Percentiles rank a stretch among this genome's conserved stretches.
Evolutionary conservation across 2,113 vertebrate genomes (phyloP).

Genomic region (Cephalopterus ornatus): DNA sequence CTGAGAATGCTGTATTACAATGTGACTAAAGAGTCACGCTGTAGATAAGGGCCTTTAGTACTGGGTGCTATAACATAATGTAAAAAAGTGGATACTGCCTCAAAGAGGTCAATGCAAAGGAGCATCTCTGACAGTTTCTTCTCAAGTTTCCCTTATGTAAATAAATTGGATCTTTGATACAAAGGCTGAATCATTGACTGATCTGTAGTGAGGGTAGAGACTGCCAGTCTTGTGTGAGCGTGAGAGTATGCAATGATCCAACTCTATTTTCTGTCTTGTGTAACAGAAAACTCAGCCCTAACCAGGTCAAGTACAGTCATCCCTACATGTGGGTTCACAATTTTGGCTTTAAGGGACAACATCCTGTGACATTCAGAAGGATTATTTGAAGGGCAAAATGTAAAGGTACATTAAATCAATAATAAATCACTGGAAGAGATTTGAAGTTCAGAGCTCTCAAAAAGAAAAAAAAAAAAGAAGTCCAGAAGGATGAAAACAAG

Average conservation of each 20-base stretch:
- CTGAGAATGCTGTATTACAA: background rate
- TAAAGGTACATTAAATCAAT: slow-evolving; percentile 35
- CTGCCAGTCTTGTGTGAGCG: background rate
- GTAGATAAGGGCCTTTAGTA: background rate
- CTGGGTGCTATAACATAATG: background rate
- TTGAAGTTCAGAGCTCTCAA: background rate
- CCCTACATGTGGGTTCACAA: background rate
- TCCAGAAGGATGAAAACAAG: background rate
- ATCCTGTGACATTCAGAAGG: background rate
- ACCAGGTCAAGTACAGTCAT: slow-evolving; percentile 1
- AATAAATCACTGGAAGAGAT: slow-evolving; percentile 11
- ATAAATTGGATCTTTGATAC: background rate
- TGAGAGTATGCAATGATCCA: background rate
- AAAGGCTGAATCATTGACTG: background rate
- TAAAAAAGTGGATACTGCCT: background rate
- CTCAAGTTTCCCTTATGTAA: background rate
- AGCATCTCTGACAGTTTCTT: background rate
- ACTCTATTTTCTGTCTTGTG: background rate
- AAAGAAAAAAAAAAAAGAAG: background rate
- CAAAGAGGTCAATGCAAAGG: background rate
- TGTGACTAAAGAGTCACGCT: background rate
- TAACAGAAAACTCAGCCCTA: background rate
- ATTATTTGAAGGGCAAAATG: slow-evolving; percentile 5
- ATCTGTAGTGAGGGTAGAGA: background rate
- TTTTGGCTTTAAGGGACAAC: slow-evolving; percentile 6